Evolutionary conservation across 2,888 invertebrate species (phyloP), one percentile per base, ranked within the genome.

Genomic region (Andricus quercusramuli): DNA sequence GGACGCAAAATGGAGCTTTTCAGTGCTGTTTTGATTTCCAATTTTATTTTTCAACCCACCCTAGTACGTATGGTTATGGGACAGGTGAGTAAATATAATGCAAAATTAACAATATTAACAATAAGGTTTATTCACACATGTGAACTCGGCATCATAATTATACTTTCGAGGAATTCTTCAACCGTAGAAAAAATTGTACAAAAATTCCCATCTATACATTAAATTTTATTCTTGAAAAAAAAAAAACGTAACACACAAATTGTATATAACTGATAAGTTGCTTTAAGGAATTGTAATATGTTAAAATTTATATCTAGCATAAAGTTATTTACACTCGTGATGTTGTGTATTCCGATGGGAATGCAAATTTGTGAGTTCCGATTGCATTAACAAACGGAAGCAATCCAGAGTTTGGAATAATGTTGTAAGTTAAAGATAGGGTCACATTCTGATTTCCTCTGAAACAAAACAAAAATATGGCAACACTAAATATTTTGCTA

Each of bases 381-480:
- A 95, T 93, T 3, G 98, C 96, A 90, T 95, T 95, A 76, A 99
- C 95, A 89, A 97, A 97, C 32, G 99, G 98, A 86, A 99, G 93
- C 79, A 98, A 95, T 65, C 99, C 99, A 84, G 99, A 99, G 93
- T 99, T 99, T 41, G 99, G 99, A 88, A 99, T 98, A 82, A 99
- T 98, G 93, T 99, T 99, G 98, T 98, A 99, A 0, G 98, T 97
- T 62, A 99, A 93, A n/a, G 96, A 97, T 80, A 99, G 94, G 0
- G 99, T 98, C 20, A 99, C 97, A 92, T 99, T 99, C 90, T 96
- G 96, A 93, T 99, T 98, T 80, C 96, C 97, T 91, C 98, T 98
- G 94, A 82, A 95, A 95, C 89, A 85, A 81, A 89, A 88, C 25
- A 87, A 74, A 32, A 67, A 84, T 29, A 41, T 13, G n/a, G 22